Conservation (phyloP, 2,888 invertebrate genomes). For the Thumatha senex region DNA sequence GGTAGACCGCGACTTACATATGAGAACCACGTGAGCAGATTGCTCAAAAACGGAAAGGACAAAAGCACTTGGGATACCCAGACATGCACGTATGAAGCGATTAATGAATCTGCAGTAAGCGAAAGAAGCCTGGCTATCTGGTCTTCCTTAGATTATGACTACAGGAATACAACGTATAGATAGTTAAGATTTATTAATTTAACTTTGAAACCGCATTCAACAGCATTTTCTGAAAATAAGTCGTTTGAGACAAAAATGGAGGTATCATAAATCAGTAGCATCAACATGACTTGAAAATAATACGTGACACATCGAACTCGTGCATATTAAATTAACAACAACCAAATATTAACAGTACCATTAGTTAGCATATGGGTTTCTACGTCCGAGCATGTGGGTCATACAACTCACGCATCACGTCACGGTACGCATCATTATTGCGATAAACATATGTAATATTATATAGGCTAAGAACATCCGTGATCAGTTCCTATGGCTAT, state of each 20-base stretch:
- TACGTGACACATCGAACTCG: slow-evolving; percentile 2
- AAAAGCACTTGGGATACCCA: too few relatives aligned
- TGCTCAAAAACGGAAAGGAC: too few relatives aligned
- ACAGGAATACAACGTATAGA: too few relatives aligned
- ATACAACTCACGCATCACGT: slow-evolving; percentile 32
- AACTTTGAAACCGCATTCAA: too few relatives aligned
- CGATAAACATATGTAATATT: slow-evolving; percentile 42
- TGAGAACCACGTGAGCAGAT: too few relatives aligned
- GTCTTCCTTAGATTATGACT: too few relatives aligned
- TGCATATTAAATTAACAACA: slow-evolving; percentile 22
- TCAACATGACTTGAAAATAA: neutral
- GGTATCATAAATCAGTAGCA: neutral
- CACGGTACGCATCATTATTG: slow-evolving; percentile 43
- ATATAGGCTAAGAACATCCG: slow-evolving; percentile 26
- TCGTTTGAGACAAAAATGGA: neutral
- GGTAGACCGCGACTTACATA: too few relatives aligned
- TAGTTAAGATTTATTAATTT: too few relatives aligned
- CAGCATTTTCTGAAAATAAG: too few relatives aligned
- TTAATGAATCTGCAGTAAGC: too few relatives aligned
- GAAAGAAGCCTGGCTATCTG: too few relatives aligned
- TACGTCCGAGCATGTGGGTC: slow-evolving; percentile 33
- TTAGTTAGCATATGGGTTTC: slow-evolving; percentile 40
- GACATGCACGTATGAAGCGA: too few relatives aligned
- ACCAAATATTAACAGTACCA: slow-evolving; percentile 45
- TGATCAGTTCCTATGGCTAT: neutral